Base-by-base conservation (phyloP, 2,113 vertebrate genomes). In the Nothobranchius kuhntae region DNA sequence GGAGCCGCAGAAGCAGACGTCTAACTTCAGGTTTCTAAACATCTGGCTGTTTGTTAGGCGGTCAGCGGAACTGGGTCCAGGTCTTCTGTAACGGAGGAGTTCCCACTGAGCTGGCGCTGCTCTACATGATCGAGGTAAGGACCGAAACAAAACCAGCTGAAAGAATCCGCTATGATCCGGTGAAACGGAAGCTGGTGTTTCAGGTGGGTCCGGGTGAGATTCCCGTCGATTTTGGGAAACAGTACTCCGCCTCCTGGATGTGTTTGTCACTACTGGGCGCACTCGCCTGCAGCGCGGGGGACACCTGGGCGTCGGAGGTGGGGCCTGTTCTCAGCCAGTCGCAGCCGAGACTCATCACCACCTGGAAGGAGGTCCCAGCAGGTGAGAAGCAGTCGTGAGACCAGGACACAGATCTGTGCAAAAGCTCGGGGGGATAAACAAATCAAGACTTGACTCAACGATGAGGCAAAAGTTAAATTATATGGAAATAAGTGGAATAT, bases 221-320 rank as follows among this genome's bases (percentile, higher is more conserved):
- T 46, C 90, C 97, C 0, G 85, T 99, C 0, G 96, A 99, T 65
- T 99, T 99, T 77, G 91, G 92, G 4, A 95, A 92, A 63, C 94
- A 99, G 46, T 95, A 98, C 77, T 94, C 95, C 0, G 96, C 96
- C 36, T 98, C 96, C 1, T 99, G 98, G 98, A 95, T 99, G 95
- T 97, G 96, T 64, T 86, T 99, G 59, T 95, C 98, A n/a, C 92
- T 99, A 36, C 81, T 99, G 85, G 97, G 95, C 26, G 94, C 96
- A 0, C 85, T 99, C 55, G 95, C 96, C 2, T 94, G 94, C 87
- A 95, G 92, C 85, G 83, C 95, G 11, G 98, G 98, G 26, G 96
- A 99, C 75, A 98, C 96, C 0, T 99, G 98, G 98, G 95, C 96
- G 59, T 98, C 97, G 2, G 98, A 98, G 84, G 93, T 99, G 59